phyloP scores from a whole-genome alignment of 2,888 invertebrate species.

The Dexiosoma caninum region DNA sequence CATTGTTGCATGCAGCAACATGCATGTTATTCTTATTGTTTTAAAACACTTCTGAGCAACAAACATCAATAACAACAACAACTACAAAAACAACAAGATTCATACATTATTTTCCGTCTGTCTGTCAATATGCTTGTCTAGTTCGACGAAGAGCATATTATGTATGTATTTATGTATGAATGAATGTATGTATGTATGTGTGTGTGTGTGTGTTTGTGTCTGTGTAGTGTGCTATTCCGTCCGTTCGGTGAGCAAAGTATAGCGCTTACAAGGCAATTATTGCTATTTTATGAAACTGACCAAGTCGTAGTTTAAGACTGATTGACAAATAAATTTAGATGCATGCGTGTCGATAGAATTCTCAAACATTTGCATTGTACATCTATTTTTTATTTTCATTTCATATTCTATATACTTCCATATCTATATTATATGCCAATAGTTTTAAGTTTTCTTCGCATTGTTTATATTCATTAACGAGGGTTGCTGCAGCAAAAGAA shows the following conservation, averaged over 20 bases:
- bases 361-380: conserved; percentile 59
- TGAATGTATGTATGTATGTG: not conserved
- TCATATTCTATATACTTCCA: not conserved
- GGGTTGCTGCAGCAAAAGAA: not conserved
- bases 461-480: conserved; percentile 7
- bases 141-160: not conserved
- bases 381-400: not conserved
- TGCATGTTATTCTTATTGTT: conserved; percentile 10
- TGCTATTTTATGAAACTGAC: conserved; percentile 64
- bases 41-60: conserved; percentile 22
- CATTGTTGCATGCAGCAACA: conserved; percentile 56
- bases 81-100: conserved; percentile 37
- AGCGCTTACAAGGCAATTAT: conserved; percentile 64
- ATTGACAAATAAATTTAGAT: conserved; percentile 64
- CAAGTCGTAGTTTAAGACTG: conserved; percentile 64
- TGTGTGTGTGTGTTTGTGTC: not conserved
- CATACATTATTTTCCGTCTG: conserved; percentile 20
- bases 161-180: not conserved
- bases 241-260: conserved; percentile 38
- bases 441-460: conserved; percentile 28
- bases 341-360: conserved; percentile 64
- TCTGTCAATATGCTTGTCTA: conserved; percentile 8
- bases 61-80: too few relatives aligned
- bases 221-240: too few relatives aligned
- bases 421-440: not conserved